Evolutionary conservation across 1,140 invertebrate species (phyloP).

Genomic region (Lepidurus arcticus): DNA sequence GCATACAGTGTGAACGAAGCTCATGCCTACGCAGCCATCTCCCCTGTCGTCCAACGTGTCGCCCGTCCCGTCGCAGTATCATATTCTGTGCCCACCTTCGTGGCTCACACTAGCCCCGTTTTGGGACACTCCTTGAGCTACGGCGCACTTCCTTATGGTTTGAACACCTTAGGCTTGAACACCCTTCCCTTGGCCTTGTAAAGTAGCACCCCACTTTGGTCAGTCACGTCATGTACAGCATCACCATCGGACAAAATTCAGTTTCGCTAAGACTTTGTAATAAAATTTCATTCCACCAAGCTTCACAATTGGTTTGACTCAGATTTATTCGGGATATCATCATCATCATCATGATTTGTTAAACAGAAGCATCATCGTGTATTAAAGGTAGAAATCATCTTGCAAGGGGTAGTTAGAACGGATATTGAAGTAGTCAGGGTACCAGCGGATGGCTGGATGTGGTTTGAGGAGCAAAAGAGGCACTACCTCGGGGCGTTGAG

Average conservation of each 20-base stretch:
- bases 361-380: background rate
- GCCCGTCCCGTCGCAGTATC: conserved; percentile 43
- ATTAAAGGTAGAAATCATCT: background rate
- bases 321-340: too few species aligned
- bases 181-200: background rate
- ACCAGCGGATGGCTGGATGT: background rate
- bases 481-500: background rate
- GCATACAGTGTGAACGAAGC: conserved; percentile 51
- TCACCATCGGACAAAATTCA: background rate
- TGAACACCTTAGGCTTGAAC: background rate
- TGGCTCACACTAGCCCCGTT: background rate
- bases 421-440: background rate
- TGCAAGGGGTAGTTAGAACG: background rate
- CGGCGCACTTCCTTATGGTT: background rate
- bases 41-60: conserved; percentile 46
- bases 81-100: conserved; percentile 39
- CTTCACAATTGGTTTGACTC: too few species aligned
- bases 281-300: conserved; percentile 1
- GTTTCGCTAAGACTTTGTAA: background rate
- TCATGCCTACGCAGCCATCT: conserved; percentile 49
- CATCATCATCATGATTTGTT: too few species aligned
- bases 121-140: background rate
- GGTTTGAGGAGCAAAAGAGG: background rate
- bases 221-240: background rate
- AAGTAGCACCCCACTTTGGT: background rate